Evolutionary conservation across 2,113 vertebrate species (phyloP).

Genomic region (Bubo blakistoni): DNA sequence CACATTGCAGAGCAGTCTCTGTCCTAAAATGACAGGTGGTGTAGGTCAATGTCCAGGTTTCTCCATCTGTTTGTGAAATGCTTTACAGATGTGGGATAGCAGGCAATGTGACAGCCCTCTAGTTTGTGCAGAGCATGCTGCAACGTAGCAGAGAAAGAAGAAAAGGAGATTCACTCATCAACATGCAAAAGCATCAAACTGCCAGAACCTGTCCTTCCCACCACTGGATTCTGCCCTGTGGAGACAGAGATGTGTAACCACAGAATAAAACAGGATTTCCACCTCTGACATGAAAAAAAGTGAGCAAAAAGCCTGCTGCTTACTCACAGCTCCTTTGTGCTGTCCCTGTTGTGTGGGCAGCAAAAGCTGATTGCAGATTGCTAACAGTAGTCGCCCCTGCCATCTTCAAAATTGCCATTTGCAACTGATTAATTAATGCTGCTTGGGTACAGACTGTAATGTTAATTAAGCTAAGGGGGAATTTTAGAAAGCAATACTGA

Average conservation of each 20-base stretch:
- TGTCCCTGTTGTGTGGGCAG: background rate
- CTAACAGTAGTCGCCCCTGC: background rate
- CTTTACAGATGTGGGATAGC: background rate
- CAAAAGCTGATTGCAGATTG: background rate
- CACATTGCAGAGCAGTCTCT: background rate
- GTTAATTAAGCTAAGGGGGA: slow-evolving; percentile 23
- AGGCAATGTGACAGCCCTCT: background rate
- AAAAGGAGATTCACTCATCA: background rate
- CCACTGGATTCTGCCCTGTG: background rate
- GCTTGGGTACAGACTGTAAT: slow-evolving; percentile 5
- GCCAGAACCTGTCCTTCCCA: background rate
- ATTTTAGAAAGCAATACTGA: background rate
- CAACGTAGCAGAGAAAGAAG: background rate
- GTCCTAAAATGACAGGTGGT: background rate
- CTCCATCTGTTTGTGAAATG: background rate
- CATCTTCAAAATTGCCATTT: slow-evolving; percentile 19
- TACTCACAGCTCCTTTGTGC: background rate
- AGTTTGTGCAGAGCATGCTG: background rate
- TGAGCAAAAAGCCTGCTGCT: background rate
- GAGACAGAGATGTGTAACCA: background rate
- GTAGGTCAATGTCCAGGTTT: background rate
- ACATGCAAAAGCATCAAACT: background rate
- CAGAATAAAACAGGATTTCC: background rate
- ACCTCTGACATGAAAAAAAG: background rate
- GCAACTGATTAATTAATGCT: slow-evolving; percentile 49